Conservation (phyloP, 2,888 invertebrate species). For the Eupithecia abbreviata region DNA sequence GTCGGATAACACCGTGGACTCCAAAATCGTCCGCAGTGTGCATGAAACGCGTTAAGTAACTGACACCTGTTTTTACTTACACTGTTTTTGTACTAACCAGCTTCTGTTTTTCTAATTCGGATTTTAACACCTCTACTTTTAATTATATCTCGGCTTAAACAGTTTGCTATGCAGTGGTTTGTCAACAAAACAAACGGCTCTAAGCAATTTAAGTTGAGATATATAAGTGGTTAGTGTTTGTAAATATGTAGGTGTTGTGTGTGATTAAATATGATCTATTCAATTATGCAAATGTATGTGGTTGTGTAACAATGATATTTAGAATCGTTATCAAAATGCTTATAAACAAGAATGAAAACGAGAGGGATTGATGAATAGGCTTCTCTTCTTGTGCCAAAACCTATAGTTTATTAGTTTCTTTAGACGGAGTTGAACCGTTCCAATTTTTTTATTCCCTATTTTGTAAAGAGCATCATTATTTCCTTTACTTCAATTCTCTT, state of each 20-base stretch:
- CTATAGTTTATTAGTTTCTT: neutral
- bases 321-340: neutral
- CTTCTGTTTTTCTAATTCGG: neutral
- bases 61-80: slow-evolving; percentile 41
- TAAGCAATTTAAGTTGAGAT: neutral
- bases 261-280: slow-evolving; percentile 1
- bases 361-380: neutral
- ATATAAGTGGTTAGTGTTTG: neutral
- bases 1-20: slow-evolving; percentile 32
- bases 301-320: neutral
- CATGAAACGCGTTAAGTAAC: slow-evolving; percentile 46
- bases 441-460: neutral
- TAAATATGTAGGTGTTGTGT: neutral
- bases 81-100: slow-evolving; percentile 46
- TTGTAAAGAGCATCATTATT: neutral
- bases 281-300: neutral
- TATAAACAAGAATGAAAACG: neutral
- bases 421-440: neutral
- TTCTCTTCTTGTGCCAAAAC: neutral
- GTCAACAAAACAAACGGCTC: neutral
- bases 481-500: neutral
- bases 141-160: neutral
- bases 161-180: neutral
- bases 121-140: too few relatives aligned
- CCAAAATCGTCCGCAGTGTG: slow-evolving; percentile 39